Conservation (phyloP, 1,140 invertebrate genomes). For the Pinna nobilis region DNA sequence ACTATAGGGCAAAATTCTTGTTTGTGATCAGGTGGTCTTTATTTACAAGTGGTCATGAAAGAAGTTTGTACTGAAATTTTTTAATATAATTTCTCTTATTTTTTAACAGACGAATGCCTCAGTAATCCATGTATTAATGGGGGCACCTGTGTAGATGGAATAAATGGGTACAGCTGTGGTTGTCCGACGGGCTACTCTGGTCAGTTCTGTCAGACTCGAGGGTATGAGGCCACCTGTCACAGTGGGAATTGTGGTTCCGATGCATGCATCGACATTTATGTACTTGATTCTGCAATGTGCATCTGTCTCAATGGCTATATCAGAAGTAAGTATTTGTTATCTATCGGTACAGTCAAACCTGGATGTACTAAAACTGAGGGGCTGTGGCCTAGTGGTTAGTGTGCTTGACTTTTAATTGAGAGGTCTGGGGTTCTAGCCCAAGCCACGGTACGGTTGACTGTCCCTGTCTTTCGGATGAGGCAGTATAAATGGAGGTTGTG, state of each 20-base stretch:
- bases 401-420: too few species aligned
- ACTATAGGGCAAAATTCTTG: too few species aligned
- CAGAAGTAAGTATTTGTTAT: background rate
- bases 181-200: constrained; percentile 52
- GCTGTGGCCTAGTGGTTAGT: too few species aligned
- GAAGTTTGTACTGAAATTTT: too few species aligned
- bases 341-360: background rate
- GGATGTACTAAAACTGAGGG: too few species aligned
- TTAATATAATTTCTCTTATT: background rate
- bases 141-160: constrained; percentile 52
- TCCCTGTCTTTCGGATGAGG: background rate
- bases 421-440: too few species aligned
- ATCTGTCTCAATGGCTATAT: constrained; percentile 1
- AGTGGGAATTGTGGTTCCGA: background rate
- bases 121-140: constrained; percentile 48
- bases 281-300: background rate
- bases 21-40: too few species aligned
- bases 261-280: background rate
- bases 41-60: too few species aligned
- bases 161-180: constrained; percentile 52
- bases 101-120: constrained; percentile 44
- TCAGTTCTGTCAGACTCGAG: constrained; percentile 5
- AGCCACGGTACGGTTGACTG: too few species aligned
- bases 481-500: background rate
- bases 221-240: background rate